Percentiles rank a stretch among this genome's conserved stretches.
Conservation (phyloP, 2,888 invertebrate species). For the Hirtodrosophila trivittata region DNA sequence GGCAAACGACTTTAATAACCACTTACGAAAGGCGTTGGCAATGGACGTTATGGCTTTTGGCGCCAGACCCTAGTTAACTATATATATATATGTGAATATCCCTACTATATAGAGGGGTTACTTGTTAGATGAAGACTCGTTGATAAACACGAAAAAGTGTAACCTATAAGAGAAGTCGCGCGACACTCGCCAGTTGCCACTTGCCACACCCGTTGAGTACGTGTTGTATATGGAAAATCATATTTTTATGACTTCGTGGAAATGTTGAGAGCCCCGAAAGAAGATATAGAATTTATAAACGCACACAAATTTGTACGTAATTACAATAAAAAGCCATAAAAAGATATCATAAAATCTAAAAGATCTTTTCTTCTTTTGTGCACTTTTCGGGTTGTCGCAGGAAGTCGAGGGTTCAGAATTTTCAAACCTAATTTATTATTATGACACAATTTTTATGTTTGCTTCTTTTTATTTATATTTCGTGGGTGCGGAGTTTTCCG, state of each 20-base stretch:
- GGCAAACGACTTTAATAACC: conserved; percentile 40
- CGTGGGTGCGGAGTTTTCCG: conserved; percentile 52
- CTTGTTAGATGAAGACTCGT: background rate
- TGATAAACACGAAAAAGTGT: background rate
- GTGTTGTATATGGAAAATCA: conserved; percentile 35
- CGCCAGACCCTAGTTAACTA: conserved; percentile 49
- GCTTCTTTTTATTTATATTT: too few relatives aligned
- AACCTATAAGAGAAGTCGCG: conserved; percentile 22
- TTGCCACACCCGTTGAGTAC: conserved; percentile 27
- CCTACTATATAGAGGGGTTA: too few relatives aligned
- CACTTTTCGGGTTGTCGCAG: conserved; percentile 26
- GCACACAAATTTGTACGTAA: conserved; percentile 75
- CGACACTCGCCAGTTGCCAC: too few relatives aligned
- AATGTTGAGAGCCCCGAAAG: too few relatives aligned
- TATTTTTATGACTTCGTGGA: conserved; percentile 77
- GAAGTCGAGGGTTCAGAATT: conserved; percentile 48
- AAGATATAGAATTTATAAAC: too few relatives aligned
- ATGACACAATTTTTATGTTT: conserved; percentile 73
- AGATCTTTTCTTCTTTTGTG: conserved; percentile 18
- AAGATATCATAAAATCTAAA: conserved; percentile 60
- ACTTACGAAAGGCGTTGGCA: conserved; percentile 16
- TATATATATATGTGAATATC: background rate
- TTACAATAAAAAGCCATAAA: conserved; percentile 78
- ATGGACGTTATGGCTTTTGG: conserved; percentile 38
- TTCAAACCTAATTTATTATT: conserved; percentile 66